Evolutionary conservation across 2,113 vertebrate species (phyloP).

Genomic region (Australoheros scitulus): DNA sequence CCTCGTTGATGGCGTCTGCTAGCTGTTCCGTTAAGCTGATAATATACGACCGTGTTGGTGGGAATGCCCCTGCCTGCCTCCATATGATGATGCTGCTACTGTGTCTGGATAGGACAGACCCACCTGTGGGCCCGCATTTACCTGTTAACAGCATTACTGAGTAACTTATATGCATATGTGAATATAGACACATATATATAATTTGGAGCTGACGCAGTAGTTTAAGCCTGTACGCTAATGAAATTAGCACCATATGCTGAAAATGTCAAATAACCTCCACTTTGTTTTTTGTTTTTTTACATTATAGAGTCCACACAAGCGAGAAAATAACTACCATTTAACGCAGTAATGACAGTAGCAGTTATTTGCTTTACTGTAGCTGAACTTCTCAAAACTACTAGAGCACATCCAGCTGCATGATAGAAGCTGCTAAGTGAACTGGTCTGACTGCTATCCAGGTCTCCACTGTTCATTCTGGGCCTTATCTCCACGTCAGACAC

Average conservation of each 20-base stretch:
- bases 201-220: not conserved
- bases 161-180: fast-evolving
- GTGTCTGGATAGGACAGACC: not conserved
- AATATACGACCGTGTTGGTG: not conserved
- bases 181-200: not conserved
- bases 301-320: not conserved
- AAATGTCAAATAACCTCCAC: not conserved
- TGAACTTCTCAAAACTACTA: not conserved
- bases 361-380: too few species aligned
- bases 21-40: not conserved
- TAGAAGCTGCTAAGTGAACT: slow-evolving; percentile 26
- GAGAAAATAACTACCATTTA: not conserved
- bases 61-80: not conserved
- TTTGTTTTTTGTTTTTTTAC: not conserved
- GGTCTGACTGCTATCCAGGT: slow-evolving; percentile 29
- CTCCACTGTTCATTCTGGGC: not conserved
- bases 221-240: not conserved
- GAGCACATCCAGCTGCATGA: not conserved
- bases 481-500: slow-evolving; percentile 41
- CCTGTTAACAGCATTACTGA: not conserved
- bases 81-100: not conserved
- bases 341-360: not conserved
- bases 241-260: not conserved
- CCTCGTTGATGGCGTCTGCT: not conserved
- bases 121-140: slow-evolving; percentile 49